A percentile compares a stretch with the other conserved stretches of the same genome.
Conservation (phyloP, 2,113 vertebrate genomes). For the Odocoileus hemionus region DNA sequence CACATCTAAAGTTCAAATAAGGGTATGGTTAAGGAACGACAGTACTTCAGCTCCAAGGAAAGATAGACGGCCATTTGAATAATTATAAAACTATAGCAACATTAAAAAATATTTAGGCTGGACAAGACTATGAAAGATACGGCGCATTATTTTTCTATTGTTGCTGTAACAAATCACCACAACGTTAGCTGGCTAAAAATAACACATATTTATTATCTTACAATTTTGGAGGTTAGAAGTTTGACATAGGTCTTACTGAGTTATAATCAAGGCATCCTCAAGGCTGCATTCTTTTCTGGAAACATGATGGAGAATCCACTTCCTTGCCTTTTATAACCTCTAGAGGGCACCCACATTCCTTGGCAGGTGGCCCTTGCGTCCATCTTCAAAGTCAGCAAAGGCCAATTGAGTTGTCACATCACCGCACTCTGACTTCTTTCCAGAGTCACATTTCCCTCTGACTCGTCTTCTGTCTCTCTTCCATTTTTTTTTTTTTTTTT, state of each 20-base stretch:
- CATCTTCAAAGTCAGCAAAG: background rate
- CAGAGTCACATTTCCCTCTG: background rate
- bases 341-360: background rate
- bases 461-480: background rate
- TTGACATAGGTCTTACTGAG: background rate
- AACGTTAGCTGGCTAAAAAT: constrained; percentile 6
- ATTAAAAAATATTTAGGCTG: background rate
- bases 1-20: too few relatives aligned
- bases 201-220: background rate
- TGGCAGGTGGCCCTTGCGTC: background rate
- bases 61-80: background rate
- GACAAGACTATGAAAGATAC: background rate
- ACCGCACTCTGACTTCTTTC: background rate
- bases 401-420: background rate
- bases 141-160: background rate
- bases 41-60: background rate
- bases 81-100: background rate
- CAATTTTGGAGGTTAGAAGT: background rate
- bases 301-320: background rate
- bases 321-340: background rate
- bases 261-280: background rate
- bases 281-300: background rate
- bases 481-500: background rate
- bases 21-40: too few relatives aligned
- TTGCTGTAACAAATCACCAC: background rate